Conservation (phyloP, 64 coral and sea anemone species). For the Montipora sp. region DNA sequence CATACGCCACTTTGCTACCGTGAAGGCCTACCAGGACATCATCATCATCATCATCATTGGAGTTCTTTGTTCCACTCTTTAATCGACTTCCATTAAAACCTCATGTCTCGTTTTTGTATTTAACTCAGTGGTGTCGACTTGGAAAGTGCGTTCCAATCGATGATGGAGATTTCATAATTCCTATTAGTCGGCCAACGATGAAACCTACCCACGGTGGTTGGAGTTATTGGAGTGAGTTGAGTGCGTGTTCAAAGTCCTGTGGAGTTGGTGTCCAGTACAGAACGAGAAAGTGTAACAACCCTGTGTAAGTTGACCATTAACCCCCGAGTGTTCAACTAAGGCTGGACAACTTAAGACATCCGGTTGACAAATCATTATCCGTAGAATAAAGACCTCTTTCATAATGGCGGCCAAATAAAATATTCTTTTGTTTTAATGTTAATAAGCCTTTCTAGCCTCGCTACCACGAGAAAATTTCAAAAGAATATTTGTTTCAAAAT, state of each 20-base stretch:
- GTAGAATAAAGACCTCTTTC: no score
- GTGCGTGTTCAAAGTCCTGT: constrained; percentile 51
- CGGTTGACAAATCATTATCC: no score
- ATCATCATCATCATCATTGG: not conserved
- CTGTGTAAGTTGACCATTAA: constrained; percentile 16
- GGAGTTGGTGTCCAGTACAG: constrained; percentile 35
- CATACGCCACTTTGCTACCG: no score
- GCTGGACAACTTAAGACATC: no score
- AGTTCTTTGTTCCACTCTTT: not conserved
- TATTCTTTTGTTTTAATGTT: no score
- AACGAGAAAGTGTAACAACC: constrained; percentile 55
- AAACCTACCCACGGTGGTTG: constrained; percentile 59
- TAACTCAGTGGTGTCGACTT: constrained; percentile 60
- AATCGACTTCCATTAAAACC: not conserved
- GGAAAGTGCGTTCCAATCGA: constrained; percentile 55
- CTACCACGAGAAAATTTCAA: no score
- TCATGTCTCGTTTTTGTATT: not conserved
- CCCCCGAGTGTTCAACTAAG: no score
- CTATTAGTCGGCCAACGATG: constrained; percentile 24
- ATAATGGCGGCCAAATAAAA: no score
- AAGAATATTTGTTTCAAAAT: no score
- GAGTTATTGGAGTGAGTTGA: constrained; percentile 41
- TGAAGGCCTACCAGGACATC: not conserved
- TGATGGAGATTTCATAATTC: constrained; percentile 26
- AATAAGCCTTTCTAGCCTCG: no score